Conservation (phyloP, 2,113 vertebrate species). For the Mastomys coucha region DNA sequence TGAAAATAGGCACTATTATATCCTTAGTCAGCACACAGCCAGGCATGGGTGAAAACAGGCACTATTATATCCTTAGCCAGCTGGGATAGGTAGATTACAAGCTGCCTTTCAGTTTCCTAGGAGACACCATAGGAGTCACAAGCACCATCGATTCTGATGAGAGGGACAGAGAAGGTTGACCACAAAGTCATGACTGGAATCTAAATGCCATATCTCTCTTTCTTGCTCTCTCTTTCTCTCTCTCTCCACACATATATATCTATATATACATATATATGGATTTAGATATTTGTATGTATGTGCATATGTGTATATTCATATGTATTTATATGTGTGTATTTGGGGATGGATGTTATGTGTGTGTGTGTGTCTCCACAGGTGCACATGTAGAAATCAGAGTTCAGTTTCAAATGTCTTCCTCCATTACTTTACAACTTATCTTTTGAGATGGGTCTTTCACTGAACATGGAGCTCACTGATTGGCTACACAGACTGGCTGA, state of each 20-base stretch:
- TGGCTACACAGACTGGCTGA: too few relatives aligned
- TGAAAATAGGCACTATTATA: neutral
- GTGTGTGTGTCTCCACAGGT: neutral
- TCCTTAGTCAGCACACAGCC: neutral
- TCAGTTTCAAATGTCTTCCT: neutral
- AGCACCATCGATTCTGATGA: too few relatives aligned
- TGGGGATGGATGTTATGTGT: neutral
- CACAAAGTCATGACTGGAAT: neutral
- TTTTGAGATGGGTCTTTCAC: neutral
- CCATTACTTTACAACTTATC: neutral
- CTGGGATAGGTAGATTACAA: neutral
- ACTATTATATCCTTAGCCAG: neutral
- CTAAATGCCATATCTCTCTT: neutral
- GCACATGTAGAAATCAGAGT: neutral
- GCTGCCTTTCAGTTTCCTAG: neutral
- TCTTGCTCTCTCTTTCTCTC: too few relatives aligned
- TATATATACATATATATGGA: too few relatives aligned
- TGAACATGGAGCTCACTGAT: neutral
- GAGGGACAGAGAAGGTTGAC: neutral
- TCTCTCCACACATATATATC: too few relatives aligned
- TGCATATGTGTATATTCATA: too few relatives aligned
- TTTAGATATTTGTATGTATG: too few relatives aligned
- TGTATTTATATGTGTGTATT: neutral
- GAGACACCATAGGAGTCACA: neutral
- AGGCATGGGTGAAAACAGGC: slow-evolving; percentile 14